Conservation (phyloP, 2,888 invertebrate genomes). For the Sericinus montela region DNA sequence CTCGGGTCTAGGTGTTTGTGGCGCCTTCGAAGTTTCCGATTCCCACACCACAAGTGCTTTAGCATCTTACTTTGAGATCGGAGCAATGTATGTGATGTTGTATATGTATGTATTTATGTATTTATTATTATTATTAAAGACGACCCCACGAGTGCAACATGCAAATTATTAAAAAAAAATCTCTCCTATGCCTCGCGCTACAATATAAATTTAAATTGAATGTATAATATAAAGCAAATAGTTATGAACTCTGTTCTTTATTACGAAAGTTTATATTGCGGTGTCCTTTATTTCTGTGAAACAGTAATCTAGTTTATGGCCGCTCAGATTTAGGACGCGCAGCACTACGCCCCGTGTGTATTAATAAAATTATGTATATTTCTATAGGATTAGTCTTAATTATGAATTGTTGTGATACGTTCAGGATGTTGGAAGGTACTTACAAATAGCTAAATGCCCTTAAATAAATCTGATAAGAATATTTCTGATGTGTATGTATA, state of each 20-base stretch:
- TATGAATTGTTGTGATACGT: conserved; percentile 33
- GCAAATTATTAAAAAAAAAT: no score
- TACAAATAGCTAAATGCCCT: no score
- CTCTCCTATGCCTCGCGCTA: conserved; percentile 24
- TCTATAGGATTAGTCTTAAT: conserved; percentile 44
- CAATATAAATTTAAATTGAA: conserved; percentile 33
- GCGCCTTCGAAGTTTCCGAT: no score
- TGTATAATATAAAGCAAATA: conserved; percentile 24
- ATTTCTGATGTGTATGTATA: no score
- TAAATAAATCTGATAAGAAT: no score
- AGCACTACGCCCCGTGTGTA: conserved; percentile 30
- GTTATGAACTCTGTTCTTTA: conserved; percentile 26
- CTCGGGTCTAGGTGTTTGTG: no score
- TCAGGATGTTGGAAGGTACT: not conserved
- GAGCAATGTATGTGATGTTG: no score
- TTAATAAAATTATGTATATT: conserved; percentile 40
- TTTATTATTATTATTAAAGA: no score
- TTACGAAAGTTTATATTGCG: conserved; percentile 35
- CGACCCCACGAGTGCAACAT: no score
- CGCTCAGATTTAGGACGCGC: conserved; percentile 43
- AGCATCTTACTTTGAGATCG: no score
- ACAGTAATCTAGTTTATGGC: conserved; percentile 44
- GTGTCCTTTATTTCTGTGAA: conserved; percentile 28
- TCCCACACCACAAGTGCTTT: no score
- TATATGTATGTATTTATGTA: no score